Base-by-base conservation (phyloP, 1,140 invertebrate species). In the Drosophila sulfurigaster region DNA sequence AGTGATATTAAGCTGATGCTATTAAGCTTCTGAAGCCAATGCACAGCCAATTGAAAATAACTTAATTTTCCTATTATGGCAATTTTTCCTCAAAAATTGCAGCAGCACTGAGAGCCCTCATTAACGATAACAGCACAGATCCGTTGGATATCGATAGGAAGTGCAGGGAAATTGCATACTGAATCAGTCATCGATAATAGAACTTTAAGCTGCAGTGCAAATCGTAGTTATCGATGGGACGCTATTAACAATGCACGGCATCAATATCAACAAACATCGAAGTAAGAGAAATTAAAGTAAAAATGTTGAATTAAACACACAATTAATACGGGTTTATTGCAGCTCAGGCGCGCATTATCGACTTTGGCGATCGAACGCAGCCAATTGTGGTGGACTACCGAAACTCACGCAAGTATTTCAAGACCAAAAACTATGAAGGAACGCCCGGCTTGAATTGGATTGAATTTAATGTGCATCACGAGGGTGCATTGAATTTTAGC, bases 361-460 rank as follows among this genome's bases (percentile, higher is more conserved):
- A 88, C 5, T 75, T 82, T 30, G 60, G 32, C 5, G 63, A 75
- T 43, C 62, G 73, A 8, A 52, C 41, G 1, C 5, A 20, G 3
- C 83, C 82, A 3, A 87, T 87, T 20, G 11, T 45, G 1, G 32
- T 87, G 38, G 69, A 80, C 5, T 88, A 88, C 32, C 56, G 43
- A 0, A 45, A 68, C 5, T n/a, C 58, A 1, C 41, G 13, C 5
- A 32, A 68, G 4, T 87, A 69, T 46, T 54, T 16, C 15, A 82
- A 78, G 20, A 65, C 65, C 1, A 82, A 41, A 28, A 56, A 80
- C 10, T 78, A 72, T 2, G 62, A 78, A 0, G 41, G 35, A 0
- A 38, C 20, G 1, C 82, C 65, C 2, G 82, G 82, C 20, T 3
- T 60, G 2, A 74, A 71, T 43, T 87, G 83, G 83, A 66, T 75